A percentile compares a stretch with the other conserved stretches of the same genome.
phyloP scores from a whole-genome alignment of 2,113 vertebrate species.

The Carettochelys insculpta region DNA sequence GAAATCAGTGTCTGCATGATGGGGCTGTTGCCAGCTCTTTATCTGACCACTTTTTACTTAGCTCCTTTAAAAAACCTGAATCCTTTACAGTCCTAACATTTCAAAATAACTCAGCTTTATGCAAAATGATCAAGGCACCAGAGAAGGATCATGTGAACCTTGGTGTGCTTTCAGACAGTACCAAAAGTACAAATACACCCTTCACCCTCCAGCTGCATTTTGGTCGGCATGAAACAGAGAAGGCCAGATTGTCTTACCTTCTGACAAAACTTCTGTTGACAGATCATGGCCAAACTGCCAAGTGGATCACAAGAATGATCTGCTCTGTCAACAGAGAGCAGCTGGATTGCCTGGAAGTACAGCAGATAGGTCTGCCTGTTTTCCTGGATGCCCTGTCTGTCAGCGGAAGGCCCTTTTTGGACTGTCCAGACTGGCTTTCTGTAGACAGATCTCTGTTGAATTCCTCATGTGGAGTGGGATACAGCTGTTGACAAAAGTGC shows the following conservation, averaged over 20 bases:
- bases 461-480: no score
- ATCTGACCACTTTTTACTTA: not conserved
- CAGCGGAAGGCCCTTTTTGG: no score
- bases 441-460: no score
- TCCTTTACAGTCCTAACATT: not conserved
- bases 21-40: not conserved
- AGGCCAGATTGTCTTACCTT: slow-evolving; percentile 14
- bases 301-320: no score
- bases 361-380: no score
- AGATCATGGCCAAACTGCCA: no score
- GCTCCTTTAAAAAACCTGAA: not conserved
- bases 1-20: not conserved
- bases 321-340: no score
- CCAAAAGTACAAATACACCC: not conserved
- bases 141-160: not conserved
- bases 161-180: not conserved
- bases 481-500: no score
- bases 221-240: slow-evolving; percentile 5
- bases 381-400: no score
- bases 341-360: no score
- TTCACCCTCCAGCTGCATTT: not conserved
- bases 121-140: not conserved
- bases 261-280: no score
- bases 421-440: no score
- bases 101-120: slow-evolving; percentile 7